Base-by-base conservation (phyloP, 2,113 vertebrate genomes). In the Alethe diademata region DNA sequence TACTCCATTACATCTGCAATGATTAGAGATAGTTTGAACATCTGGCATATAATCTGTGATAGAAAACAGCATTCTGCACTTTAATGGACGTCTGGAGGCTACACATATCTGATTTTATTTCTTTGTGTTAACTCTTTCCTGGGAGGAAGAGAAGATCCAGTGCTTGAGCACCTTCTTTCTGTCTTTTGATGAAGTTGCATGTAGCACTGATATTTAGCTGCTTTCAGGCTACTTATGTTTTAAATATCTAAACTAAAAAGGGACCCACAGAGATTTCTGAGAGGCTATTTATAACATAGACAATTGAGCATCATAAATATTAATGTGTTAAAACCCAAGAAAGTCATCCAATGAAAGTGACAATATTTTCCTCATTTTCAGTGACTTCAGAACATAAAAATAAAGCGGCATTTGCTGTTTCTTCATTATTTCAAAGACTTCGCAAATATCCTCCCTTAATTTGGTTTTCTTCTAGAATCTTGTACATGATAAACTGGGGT, bases 1-100 rank as follows among this genome's bases (percentile, higher is more conserved):
- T 99, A 99, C 98, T 98, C 99, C 99, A 99, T 99, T 99, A 99
- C 99, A 98, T 99, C 99, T 98, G 98, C 99, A 99, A 99, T 99
- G 99, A 99, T 98, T 98, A 98, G 99, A 98, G 98, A 98, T 98
- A 98, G 98, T 98, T 98, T 98, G 98, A 99, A 99, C 99, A 99
- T 99, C 99, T 99, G 99, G 99, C 98, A 98, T 98, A 98, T 98
- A 98, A 98, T 99, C 98, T 98, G 98, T 98, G 99, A 98, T 98
- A 98, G 98, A 99, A 98, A 99, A 98, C 98, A 98, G 98, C 98
- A 98, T 98, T 98, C 98, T 98, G 98, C 97, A 98, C 98, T 98
- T 98, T 99, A 99, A 99, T 99, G 98, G 99, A 99, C 99, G 98
- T 99, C 98, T 99, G 99, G 98, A 99, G 99, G 99, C 98, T 97